Conservation (phyloP, 2,113 vertebrate genomes). For the Romanogobio albipinnatus region DNA sequence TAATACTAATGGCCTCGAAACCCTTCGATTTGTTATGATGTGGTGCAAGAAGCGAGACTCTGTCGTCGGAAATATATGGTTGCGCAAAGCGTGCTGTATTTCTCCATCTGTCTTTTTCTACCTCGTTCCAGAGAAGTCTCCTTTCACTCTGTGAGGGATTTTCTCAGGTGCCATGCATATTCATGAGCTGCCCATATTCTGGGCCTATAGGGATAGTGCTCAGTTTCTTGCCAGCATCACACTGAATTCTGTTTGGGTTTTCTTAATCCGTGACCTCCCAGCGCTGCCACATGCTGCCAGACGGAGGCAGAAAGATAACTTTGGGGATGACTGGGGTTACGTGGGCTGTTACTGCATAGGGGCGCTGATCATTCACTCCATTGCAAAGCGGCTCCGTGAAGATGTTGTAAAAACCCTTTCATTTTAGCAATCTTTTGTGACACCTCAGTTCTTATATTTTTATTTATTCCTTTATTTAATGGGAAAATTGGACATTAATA, state of each 20-base stretch:
- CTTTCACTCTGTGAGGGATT: conserved; percentile 45
- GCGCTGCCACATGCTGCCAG: conserved; percentile 44
- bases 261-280: conserved; percentile 52
- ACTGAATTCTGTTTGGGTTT: conserved; percentile 47
- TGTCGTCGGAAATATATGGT: background rate
- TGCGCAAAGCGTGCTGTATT: background rate
- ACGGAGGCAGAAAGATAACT: conserved; percentile 36
- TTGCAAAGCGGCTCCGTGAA: background rate
- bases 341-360: background rate
- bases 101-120: conserved; percentile 9
- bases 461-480: background rate
- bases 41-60: background rate
- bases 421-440: background rate
- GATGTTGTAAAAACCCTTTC: background rate
- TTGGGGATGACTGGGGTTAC: background rate
- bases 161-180: conserved; percentile 46
- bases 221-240: conserved; percentile 34
- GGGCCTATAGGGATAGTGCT: conserved; percentile 44
- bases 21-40: background rate
- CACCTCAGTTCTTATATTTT: background rate
- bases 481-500: conserved; percentile 4
- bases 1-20: background rate
- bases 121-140: conserved; percentile 23
- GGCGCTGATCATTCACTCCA: conserved; percentile 12
- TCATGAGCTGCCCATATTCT: conserved; percentile 50